Evolutionary conservation across 2,888 invertebrate genomes (phyloP).

Genomic region (Hypolimnas misippus): DNA sequence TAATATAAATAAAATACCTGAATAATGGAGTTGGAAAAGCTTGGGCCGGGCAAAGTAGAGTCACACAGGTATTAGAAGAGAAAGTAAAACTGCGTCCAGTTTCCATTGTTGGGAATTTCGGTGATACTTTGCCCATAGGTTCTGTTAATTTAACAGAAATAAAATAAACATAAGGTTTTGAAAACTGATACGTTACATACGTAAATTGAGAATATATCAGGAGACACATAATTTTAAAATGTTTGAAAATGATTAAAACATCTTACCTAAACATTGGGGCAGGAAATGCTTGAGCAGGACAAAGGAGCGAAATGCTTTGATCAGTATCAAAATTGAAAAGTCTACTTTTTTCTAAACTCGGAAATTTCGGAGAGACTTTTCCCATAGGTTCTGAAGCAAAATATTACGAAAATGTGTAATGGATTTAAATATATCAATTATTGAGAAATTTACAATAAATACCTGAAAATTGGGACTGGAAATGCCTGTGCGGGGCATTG

Average conservation of each 20-base stretch:
- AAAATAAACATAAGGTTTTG: not conserved
- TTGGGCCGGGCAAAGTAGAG: constrained; percentile 88
- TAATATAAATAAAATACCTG: constrained; percentile 83
- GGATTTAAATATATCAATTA: constrained; percentile 7
- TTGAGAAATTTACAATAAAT: constrained; percentile 46
- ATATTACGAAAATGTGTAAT: constrained; percentile 14
- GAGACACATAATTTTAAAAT: not conserved
- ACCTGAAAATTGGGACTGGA: constrained; percentile 86
- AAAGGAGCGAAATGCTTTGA: constrained; percentile 82
- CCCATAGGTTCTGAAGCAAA: constrained; percentile 83
- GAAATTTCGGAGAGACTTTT: constrained; percentile 88
- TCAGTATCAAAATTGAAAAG: constrained; percentile 69
- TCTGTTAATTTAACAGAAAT: constrained; percentile 75
- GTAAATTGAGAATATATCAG: not conserved
- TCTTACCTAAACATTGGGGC: constrained; percentile 89
- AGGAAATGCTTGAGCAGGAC: constrained; percentile 88
- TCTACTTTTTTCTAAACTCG: constrained; percentile 72
- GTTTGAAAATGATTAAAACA: not conserved
- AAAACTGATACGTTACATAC: not conserved
- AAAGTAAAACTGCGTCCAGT: constrained; percentile 79
- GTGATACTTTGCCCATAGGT: constrained; percentile 91
- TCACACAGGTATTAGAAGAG: constrained; percentile 79
- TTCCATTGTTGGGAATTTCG: constrained; percentile 85
- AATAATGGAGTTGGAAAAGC: constrained; percentile 89
- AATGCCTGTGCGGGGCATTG: constrained; percentile 88